phyloP scores from a whole-genome alignment of 2,113 vertebrate genomes.

The Camelus bactrianus region DNA sequence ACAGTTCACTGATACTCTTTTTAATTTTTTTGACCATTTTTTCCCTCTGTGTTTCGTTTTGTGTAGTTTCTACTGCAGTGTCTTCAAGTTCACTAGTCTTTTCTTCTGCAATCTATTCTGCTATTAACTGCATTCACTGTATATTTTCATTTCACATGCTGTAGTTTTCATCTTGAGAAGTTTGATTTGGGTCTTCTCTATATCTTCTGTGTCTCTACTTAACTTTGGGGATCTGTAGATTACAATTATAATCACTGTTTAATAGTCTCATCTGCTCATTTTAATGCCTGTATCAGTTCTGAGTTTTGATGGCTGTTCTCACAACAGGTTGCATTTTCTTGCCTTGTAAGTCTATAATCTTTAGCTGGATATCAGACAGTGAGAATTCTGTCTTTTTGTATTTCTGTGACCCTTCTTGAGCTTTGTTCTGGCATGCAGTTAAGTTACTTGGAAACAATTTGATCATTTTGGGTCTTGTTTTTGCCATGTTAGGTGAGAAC shows the following conservation, averaged over 20 bases:
- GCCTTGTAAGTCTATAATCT: neutral
- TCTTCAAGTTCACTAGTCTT: neutral
- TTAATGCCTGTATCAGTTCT: neutral
- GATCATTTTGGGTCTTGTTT: neutral
- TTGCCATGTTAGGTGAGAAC: neutral
- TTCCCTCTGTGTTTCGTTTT: neutral
- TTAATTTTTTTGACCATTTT: neutral
- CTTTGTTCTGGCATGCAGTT: neutral
- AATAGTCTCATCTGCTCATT: neutral
- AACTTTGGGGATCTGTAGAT: neutral
- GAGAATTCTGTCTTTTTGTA: neutral
- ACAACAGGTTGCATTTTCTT: neutral
- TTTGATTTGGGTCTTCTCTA: neutral
- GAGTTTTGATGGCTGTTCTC: neutral
- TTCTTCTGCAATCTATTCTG: neutral
- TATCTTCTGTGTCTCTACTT: neutral
- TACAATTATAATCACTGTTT: neutral
- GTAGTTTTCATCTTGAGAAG: neutral
- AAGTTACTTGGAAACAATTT: neutral
- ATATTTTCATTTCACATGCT: neutral
- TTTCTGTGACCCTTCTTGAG: neutral
- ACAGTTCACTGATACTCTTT: neutral
- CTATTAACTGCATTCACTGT: neutral
- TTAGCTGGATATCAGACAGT: neutral
- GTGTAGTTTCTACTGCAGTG: neutral